Evolutionary conservation across 2,113 vertebrate genomes (phyloP).

Genomic region (Nettapus auritus): DNA sequence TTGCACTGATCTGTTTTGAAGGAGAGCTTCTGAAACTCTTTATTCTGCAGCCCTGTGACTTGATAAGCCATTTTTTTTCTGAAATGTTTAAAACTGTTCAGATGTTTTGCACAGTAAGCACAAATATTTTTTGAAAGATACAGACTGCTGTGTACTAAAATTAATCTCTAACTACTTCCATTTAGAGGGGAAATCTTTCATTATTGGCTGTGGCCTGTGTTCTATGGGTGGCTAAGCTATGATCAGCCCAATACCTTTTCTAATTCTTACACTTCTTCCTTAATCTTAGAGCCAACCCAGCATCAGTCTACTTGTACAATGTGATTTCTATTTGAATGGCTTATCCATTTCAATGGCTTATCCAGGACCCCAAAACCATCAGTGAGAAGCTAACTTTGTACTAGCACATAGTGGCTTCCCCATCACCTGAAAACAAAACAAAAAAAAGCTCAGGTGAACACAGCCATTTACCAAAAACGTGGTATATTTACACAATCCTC

Average conservation of each 20-base stretch:
- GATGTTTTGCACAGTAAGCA: neutral
- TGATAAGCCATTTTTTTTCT: neutral
- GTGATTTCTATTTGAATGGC: neutral
- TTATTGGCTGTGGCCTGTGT: neutral
- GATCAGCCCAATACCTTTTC: neutral
- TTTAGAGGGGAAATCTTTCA: neutral
- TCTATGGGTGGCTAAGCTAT: neutral
- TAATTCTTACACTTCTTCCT: neutral
- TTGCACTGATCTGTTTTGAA: neutral
- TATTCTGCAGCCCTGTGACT: neutral
- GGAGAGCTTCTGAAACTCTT: neutral
- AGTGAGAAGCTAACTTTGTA: neutral
- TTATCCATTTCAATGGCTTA: neutral
- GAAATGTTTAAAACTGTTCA: neutral
- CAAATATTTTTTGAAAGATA: neutral
- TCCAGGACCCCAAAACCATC: neutral
- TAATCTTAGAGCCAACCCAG: neutral
- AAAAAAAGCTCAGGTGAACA: too few species aligned
- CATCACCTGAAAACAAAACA: neutral
- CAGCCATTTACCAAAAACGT: neutral
- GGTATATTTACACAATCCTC: fast-evolving
- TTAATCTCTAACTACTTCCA: neutral
- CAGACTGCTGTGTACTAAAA: neutral
- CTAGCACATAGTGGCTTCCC: neutral
- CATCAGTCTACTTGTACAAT: neutral